Base-by-base conservation (phyloP, 1,140 invertebrate genomes). In the Penaeus chinensis region DNA sequence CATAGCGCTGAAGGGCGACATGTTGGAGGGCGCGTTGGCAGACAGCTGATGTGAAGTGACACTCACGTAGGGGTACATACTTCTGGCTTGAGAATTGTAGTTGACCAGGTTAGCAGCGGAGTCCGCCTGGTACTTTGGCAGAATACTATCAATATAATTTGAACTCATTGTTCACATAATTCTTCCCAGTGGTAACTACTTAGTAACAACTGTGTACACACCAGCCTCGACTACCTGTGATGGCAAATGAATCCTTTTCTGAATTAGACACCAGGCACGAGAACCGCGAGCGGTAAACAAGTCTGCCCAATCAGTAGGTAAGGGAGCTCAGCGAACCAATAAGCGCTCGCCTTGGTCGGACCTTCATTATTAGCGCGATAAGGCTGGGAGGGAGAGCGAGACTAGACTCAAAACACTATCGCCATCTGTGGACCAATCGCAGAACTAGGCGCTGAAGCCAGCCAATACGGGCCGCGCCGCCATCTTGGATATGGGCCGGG, bases 91-190 rank as follows among this genome's bases (percentile, higher is more conserved):
- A 32, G 91, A 90, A 66, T 91, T 91, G 89, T 92, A 92, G 90
- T 91, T 91, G 79, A 92, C 91, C 88, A 92, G 90, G 90, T 90
- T 85, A 87, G 90, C 85, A 95, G 95, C 93, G 94, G 95, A 96
- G 93, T 95, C 95, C 92, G 95, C 95, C 92, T 96, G 95, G 94
- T 98, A 98, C 95, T 98, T 98, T 91, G 96, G 96, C 93, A 98
- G 95, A 96, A 98, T 97, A 94, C 96, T 97, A 96, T 98, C 96
- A 94, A 98, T 97, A 95, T 97, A 97, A 95, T 98, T 98, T 93
- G 96, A 96, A 95, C 96, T 97, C 96, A 98, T 97, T 94, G 94
- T 95, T 89, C 88, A 91, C 91, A 91, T 91, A 90, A 90, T 91
- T 91, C 88, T 89, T 88, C 82, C 83, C 82, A 80, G 85, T 89